Evolutionary conservation across 1,140 invertebrate species (phyloP).

Genomic region (Rhizoglyphus robini): DNA sequence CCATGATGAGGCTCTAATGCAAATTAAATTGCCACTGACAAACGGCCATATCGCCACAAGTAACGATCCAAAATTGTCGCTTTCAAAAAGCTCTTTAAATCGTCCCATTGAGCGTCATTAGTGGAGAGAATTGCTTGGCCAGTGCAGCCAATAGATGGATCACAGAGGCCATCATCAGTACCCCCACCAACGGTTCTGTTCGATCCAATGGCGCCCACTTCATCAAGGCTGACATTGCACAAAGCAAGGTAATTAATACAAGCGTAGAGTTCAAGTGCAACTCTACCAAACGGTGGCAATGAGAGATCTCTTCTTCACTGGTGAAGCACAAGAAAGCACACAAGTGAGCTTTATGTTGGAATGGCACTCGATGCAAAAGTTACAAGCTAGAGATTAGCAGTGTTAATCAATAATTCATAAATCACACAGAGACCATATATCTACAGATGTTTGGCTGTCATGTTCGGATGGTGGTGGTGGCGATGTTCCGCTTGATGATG

Average conservation of each 20-base stretch:
- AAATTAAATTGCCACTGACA: too few relatives aligned
- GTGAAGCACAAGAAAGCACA: not conserved
- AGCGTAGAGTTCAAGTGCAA: not conserved
- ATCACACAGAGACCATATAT: not conserved
- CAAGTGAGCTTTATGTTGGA: not conserved
- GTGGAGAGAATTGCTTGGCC: too few relatives aligned
- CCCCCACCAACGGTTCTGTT: too few relatives aligned
- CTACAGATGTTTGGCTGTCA: conserved; percentile 5
- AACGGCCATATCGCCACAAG: too few relatives aligned
- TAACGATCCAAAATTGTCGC: too few relatives aligned
- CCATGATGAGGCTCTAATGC: too few relatives aligned
- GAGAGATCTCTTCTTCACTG: not conserved
- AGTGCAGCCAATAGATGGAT: too few relatives aligned
- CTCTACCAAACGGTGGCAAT: not conserved
- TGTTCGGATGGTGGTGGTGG: not conserved
- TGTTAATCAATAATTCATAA: conserved; percentile 12
- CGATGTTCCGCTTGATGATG: too few relatives aligned
- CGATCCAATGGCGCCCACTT: too few relatives aligned
- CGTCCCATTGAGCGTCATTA: too few relatives aligned
- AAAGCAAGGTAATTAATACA: not conserved
- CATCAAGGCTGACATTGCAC: not conserved
- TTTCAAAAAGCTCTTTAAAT: too few relatives aligned
- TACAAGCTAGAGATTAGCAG: conserved; percentile 4
- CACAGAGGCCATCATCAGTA: too few relatives aligned
- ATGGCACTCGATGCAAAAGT: not conserved